A percentile compares a stretch with the other conserved stretches of the same genome.
Conservation (phyloP, 2,113 vertebrate genomes). For the Euleptes europaea region DNA sequence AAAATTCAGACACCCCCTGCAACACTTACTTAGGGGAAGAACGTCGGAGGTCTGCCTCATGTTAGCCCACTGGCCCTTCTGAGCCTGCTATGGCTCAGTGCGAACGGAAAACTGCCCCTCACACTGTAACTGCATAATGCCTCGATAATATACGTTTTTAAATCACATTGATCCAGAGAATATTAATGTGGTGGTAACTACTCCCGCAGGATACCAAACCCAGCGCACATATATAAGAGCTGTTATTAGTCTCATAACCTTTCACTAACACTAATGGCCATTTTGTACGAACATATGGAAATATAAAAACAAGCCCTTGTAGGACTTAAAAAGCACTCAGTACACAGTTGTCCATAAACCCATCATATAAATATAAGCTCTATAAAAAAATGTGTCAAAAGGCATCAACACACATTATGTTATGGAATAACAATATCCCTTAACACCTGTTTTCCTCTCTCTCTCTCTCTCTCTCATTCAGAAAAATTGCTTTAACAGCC, state of each 20-base stretch:
- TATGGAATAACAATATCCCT: constrained; percentile 69
- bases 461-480: constrained; percentile 28
- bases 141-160: constrained; percentile 60
- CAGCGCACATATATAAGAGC: constrained; percentile 63
- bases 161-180: constrained; percentile 69
- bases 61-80: constrained; percentile 33
- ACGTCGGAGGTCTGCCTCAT: constrained; percentile 51
- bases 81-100: constrained; percentile 5
- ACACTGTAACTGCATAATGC: constrained; percentile 64
- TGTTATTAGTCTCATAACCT: constrained; percentile 53
- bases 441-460: constrained; percentile 56
- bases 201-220: constrained; percentile 52
- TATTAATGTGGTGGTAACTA: constrained; percentile 72
- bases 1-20: too few species aligned
- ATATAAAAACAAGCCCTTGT: constrained; percentile 69
- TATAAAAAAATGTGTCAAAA: constrained; percentile 65
- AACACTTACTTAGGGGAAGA: too few species aligned
- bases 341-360: constrained; percentile 74
- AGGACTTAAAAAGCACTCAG: constrained; percentile 69
- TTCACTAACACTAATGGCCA: constrained; percentile 55
- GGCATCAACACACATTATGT: constrained; percentile 74
- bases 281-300: constrained; percentile 76
- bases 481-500: constrained; percentile 64
- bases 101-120: constrained; percentile 41
- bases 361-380: constrained; percentile 72